Evolutionary conservation across 2,888 invertebrate genomes (phyloP).

Genomic region (Chloroclysta siterata): DNA sequence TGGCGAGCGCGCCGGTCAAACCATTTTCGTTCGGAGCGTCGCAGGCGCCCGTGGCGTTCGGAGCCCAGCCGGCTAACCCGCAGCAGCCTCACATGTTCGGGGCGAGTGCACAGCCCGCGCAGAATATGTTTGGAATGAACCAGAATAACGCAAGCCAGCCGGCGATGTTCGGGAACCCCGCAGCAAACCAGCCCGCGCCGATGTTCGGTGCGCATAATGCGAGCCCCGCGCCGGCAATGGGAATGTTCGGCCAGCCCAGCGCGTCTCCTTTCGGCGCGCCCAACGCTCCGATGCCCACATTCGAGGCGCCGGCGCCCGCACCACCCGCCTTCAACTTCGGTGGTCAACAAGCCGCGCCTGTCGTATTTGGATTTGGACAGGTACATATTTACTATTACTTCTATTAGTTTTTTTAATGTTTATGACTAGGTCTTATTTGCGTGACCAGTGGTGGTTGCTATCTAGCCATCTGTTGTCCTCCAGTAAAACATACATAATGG

Average conservation of each 20-base stretch:
- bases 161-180: conserved; percentile 55
- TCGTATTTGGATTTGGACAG: conserved; percentile 72
- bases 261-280: conserved; percentile 59
- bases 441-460: no score
- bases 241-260: conserved; percentile 58
- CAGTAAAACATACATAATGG: no score
- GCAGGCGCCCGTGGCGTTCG: conserved; percentile 60
- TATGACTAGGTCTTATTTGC: no score
- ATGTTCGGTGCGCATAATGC: conserved; percentile 56
- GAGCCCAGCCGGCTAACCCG: conserved; percentile 45
- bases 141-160: conserved; percentile 50
- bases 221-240: conserved; percentile 38
- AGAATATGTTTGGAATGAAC: conserved; percentile 61
- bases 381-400: conserved; percentile 44
- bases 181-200: conserved; percentile 48
- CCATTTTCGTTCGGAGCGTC: conserved; percentile 53
- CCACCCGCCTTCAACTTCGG: conserved; percentile 65
- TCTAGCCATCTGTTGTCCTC: no score
- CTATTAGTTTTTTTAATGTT: no score
- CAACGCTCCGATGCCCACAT: conserved; percentile 53
- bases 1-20: conserved; percentile 49
- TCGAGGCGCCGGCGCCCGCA: conserved; percentile 55
- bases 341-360: conserved; percentile 47
- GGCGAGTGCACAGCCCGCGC: conserved; percentile 48
- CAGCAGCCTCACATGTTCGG: conserved; percentile 23